Conservation (phyloP, 2,797 vertebrate genomes). For the Semotilus atromaculatus region DNA sequence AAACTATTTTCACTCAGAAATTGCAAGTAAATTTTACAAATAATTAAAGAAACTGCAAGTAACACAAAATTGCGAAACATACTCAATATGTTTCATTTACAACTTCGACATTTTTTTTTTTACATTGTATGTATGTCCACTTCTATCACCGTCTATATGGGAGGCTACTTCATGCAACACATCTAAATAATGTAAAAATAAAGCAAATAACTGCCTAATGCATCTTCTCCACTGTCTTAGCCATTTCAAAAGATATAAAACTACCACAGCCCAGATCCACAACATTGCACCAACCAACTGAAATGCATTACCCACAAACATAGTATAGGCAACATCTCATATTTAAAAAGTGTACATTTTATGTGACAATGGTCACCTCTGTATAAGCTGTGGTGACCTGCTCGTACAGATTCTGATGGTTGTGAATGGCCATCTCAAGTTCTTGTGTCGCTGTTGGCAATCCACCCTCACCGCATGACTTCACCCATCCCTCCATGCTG, state of each 20-base stretch:
- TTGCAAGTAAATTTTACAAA: background rate
- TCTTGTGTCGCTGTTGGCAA: slow-evolving; percentile 86
- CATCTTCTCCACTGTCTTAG: background rate
- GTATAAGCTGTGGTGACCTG: slow-evolving; percentile 88
- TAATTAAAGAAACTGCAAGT: background rate
- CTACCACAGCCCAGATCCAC: background rate
- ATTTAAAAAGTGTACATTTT: background rate
- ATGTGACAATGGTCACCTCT: slow-evolving; percentile 75
- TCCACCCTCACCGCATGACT: slow-evolving; percentile 87
- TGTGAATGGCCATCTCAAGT: slow-evolving; percentile 86
- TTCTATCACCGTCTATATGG: background rate
- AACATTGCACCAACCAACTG: background rate
- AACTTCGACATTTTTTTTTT: background rate
- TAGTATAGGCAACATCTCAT: background rate
- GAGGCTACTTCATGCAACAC: background rate
- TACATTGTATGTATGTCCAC: background rate
- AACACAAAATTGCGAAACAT: background rate
- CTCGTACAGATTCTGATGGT: slow-evolving; percentile 86
- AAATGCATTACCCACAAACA: background rate
- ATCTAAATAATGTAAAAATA: background rate
- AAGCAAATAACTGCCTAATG: background rate
- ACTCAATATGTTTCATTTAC: background rate
- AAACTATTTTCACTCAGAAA: background rate
- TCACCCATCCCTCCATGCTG: slow-evolving; percentile 88
- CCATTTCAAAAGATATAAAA: background rate